Base-by-base conservation (phyloP, 2,113 vertebrate genomes). In the Holacanthus passer region DNA sequence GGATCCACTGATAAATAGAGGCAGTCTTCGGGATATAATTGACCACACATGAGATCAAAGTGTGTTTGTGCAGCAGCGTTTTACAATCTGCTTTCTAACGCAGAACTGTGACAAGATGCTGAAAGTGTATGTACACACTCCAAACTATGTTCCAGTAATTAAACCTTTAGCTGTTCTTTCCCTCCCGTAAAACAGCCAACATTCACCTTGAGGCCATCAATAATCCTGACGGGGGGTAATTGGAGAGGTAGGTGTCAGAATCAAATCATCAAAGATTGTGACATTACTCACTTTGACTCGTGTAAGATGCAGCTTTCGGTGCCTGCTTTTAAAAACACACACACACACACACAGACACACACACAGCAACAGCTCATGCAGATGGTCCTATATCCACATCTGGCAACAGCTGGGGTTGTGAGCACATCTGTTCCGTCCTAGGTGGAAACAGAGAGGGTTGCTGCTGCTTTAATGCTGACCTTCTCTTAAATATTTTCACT, bases 401-500 rank as follows among this genome's bases (percentile, higher is more conserved):
- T 93, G 94, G 92, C 87, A 88, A 82, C 93, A 94, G 92, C 92
- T 94, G 92, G 90, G 88, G 80, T 53, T 43, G 79, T 74, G 73
- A 87, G 83, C 88, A 90, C 94, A 94, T 95, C 94, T 94, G 92
- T 86, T 93, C 76, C 53, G 37, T 92, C 76, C 89, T 86, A 87
- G 87, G 83, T 90, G 86, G 86, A 90, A 83, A 73, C 56, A 31
- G 69, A 70, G 72, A 79, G 81, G 47, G 70, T 63, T 83, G 76
- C 74, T 53, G 64, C 79, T 81, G 85, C 79, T 86, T 87, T 78
- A 83, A 81, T 76, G 55, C 74, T 89, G 87, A 92, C 87, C 91
- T 76, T 88, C 80, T 72, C 71, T 78, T 79, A 76, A 80, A 83
- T 85, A 84, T 87, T 72, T 88, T 79, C 64, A 50, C 39, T 78